Evolutionary conservation across 2,888 invertebrate genomes (phyloP), one percentile per base, ranked within the genome.

Genomic region (Cataglyphis cursor): DNA sequence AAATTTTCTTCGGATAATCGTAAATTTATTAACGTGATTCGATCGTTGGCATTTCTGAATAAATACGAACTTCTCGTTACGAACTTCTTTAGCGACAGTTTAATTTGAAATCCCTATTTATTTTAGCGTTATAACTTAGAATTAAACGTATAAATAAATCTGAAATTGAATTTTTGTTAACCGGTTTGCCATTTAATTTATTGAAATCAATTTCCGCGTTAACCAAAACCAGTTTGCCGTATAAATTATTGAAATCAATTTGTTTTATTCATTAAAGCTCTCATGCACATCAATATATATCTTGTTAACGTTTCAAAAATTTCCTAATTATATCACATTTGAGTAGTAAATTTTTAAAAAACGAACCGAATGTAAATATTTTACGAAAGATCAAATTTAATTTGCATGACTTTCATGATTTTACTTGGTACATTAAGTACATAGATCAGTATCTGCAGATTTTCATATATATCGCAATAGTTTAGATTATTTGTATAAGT

Each of bases 21-120:
- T 84, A 85, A 83, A 88, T 82, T 82, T 75, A 57, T 64, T 15
- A 72, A 24, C 18, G 24, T 12, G 59, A 48, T 80, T 80, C 41
- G 41, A 12, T 41, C 21, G 38, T 65, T 9, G 66, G 8, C 38
- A 21, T 65, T 54, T 41, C 66, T n/a, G 9, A 76, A 24, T 35
- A 57, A 66, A 41, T 41, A 76, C 41, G 38, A 76, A 54, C 9
- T 28, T 28, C 28, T 28, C 15, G 10, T 24, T 31, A 21, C 5
- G 28, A 9, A 57, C 41, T 62, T 66, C 57, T 57, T 76, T 15
- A 12, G n/a, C 1, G 28, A 66, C 41, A 31, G 4, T 57, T 68
- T 68, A 38, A 57, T 57, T 68, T 41, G 41, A 41, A 57, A 41
- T 5, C n/a, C 21, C 12, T 41, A 38, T 57, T 76, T 21, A 66